Conservation (phyloP, 2,888 invertebrate genomes). For the Aelia acuminata region DNA sequence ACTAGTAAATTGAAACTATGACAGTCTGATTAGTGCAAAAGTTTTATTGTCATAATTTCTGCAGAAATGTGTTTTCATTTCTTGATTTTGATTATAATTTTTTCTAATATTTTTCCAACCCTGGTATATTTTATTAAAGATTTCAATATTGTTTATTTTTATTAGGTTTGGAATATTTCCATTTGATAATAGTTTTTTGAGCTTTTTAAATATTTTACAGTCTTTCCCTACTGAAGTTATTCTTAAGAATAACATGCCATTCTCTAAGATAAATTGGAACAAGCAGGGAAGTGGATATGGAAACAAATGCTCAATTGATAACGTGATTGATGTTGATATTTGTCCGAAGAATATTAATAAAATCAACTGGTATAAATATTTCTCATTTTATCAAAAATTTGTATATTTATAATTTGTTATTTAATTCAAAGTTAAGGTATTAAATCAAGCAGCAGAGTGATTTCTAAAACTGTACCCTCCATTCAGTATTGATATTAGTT, state of each 20-base stretch:
- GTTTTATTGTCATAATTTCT: too few relatives aligned
- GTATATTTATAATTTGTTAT: background rate
- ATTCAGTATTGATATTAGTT: too few relatives aligned
- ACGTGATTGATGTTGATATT: background rate
- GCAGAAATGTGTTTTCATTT: too few relatives aligned
- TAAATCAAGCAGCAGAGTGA: background rate
- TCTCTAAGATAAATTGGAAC: background rate
- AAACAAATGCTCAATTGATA: conserved; percentile 5
- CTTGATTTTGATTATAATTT: too few relatives aligned
- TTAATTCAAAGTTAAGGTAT: background rate
- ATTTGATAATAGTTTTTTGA: background rate
- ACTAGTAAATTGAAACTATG: too few relatives aligned
- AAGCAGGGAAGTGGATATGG: conserved; percentile 34
- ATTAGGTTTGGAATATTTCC: background rate
- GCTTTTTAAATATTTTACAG: background rate
- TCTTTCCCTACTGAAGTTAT: background rate
- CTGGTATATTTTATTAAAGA: too few relatives aligned
- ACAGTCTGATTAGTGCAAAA: too few relatives aligned
- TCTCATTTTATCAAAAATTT: background rate
- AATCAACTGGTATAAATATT: conserved; percentile 24
- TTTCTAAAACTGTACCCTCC: background rate
- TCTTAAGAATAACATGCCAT: background rate
- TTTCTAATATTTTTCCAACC: too few relatives aligned
- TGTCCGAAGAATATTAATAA: background rate
- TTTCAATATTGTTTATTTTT: background rate